Conservation (phyloP, 2,113 vertebrate genomes). For the Crocuta crocuta region DNA sequence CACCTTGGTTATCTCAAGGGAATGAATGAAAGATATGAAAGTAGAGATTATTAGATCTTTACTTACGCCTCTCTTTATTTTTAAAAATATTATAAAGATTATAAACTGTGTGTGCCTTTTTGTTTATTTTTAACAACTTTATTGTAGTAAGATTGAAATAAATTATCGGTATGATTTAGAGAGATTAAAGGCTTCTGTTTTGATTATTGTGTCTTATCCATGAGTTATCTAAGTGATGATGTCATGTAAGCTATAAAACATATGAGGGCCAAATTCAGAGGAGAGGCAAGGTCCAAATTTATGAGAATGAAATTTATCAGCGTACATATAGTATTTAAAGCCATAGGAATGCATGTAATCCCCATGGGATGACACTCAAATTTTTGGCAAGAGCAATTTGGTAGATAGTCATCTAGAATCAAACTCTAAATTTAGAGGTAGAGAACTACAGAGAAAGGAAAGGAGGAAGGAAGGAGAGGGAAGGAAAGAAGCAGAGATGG, state of each 20-base stretch:
- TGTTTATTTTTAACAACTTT: background rate
- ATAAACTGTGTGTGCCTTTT: background rate
- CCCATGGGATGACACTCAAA: background rate
- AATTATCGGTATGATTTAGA: background rate
- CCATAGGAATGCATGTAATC: background rate
- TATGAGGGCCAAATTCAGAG: background rate
- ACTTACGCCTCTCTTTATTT: background rate
- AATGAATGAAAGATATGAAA: background rate
- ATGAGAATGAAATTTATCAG: background rate
- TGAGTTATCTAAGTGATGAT: background rate
- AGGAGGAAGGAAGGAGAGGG: background rate
- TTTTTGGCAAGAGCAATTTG: background rate
- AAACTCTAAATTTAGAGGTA: background rate
- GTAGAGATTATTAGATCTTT: background rate
- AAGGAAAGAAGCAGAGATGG: no score
- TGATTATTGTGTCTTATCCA: background rate
- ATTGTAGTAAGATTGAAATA: background rate
- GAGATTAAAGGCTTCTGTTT: background rate
- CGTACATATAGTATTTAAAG: background rate
- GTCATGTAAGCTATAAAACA: background rate
- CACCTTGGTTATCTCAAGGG: background rate
- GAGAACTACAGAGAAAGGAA: background rate
- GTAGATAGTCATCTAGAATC: background rate
- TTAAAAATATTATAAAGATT: background rate
- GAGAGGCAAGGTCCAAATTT: background rate